These are phyloP conservation scores for Pristionchus japonicus DNA, from an alignment of 2,888 invertebrate genomes.

Conservation along the genomic window DNA sequence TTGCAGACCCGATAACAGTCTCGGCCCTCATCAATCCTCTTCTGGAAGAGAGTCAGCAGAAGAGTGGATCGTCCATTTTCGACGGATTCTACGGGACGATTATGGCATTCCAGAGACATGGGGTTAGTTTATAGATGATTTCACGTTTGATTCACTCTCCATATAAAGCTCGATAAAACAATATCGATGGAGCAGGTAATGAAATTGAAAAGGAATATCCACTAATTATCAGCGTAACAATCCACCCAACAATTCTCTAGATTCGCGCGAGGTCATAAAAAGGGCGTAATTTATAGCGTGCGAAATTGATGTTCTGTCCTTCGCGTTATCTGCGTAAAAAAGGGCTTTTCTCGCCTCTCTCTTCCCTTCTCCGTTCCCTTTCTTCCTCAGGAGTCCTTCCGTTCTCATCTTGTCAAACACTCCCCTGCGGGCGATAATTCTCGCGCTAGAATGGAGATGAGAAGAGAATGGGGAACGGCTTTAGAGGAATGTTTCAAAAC, in stretches of 20 bases:
- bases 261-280: not conserved
- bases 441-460: not conserved
- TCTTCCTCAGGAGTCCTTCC: not conserved
- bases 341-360: not conserved
- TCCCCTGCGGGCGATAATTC: not conserved
- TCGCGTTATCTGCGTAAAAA: not conserved
- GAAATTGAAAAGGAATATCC: not conserved
- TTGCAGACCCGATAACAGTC: not conserved
- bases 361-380: slow-evolving; percentile 10
- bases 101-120: slow-evolving; percentile 39
- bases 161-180: not conserved
- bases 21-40: not conserved
- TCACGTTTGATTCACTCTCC: too few species aligned
- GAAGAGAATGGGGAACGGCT: too few species aligned
- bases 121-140: not conserved
- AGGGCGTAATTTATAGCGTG: not conserved
- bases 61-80: not conserved
- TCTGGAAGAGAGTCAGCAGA: not conserved
- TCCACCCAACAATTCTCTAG: not conserved
- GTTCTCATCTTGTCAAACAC: not conserved
- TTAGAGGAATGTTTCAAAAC: too few species aligned
- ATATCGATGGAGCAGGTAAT: too few species aligned
- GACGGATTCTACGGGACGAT: not conserved
- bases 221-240: not conserved
- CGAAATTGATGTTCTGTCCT: not conserved